Conservation (phyloP, 2,113 vertebrate genomes). For the Tauraco erythrolophus region DNA sequence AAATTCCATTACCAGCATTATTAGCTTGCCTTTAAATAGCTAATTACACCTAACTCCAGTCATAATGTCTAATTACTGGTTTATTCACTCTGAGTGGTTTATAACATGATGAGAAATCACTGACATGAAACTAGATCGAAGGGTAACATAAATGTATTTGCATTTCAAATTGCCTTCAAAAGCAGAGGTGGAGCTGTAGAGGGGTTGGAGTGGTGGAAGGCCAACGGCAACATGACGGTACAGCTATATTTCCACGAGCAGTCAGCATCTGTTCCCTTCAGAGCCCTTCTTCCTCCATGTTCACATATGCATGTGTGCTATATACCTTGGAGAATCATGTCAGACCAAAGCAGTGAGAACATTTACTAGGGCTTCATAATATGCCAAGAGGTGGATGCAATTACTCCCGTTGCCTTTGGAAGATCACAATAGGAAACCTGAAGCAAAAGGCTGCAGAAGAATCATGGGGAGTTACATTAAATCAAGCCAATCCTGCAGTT, state of each 20-base stretch:
- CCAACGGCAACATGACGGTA: neutral
- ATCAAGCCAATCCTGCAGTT: neutral
- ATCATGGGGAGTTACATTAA: neutral
- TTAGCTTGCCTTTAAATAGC: slow-evolving; percentile 29
- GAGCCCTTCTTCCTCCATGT: neutral
- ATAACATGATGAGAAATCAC: slow-evolving; percentile 7
- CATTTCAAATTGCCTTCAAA: neutral
- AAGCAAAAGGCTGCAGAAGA: neutral
- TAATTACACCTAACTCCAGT: slow-evolving; percentile 31
- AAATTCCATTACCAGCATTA: slow-evolving; percentile 32
- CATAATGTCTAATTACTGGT: slow-evolving; percentile 43
- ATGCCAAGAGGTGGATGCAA: neutral
- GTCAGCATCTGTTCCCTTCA: neutral
- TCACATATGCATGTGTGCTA: accelerated
- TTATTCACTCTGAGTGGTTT: slow-evolving; percentile 45
- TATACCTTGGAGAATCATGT: neutral
- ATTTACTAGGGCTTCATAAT: neutral
- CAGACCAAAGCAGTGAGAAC: neutral
- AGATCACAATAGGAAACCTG: neutral
- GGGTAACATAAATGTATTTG: neutral
- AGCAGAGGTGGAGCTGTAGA: neutral
- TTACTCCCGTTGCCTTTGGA: neutral
- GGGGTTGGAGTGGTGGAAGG: neutral
- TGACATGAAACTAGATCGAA: slow-evolving; percentile 38
- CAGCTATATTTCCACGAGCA: neutral